Conservation (phyloP, 2,797 vertebrate species). For the Brachyalestes nurse region DNA sequence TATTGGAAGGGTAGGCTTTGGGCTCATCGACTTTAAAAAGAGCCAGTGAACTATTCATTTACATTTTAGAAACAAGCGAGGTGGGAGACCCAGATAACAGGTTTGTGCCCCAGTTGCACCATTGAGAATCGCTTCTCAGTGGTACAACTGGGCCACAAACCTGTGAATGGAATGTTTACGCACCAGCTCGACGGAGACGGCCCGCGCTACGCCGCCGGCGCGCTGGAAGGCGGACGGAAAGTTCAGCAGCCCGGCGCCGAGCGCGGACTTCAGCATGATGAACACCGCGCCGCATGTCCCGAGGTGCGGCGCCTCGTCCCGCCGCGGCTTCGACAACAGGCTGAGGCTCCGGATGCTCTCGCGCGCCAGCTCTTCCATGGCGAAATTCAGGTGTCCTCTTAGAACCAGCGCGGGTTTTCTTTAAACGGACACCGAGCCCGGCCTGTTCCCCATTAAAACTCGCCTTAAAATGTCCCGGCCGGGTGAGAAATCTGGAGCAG, state of each 20-base stretch:
- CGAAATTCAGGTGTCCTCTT: neutral
- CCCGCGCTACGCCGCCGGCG: conserved; percentile 84
- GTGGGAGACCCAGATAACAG: no score
- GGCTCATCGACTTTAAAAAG: no score
- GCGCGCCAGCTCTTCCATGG: conserved; percentile 83
- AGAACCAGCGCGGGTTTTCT: neutral
- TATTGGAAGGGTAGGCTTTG: no score
- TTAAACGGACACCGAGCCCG: neutral
- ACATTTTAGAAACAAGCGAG: no score
- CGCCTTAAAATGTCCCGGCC: conserved; percentile 66
- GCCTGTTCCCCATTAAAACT: conserved; percentile 51
- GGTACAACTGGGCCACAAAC: no score
- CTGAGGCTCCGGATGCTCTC: conserved; percentile 81
- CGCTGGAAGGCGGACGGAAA: conserved; percentile 94
- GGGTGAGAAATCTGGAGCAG: conserved; percentile 71
- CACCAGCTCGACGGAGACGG: conserved; percentile 90
- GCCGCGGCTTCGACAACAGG: conserved; percentile 75
- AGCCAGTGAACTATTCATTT: no score
- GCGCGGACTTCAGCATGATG: conserved; percentile 92
- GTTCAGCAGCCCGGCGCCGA: conserved; percentile 93
- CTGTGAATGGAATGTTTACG: no score
- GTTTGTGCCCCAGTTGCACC: no score
- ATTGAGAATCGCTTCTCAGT: no score
- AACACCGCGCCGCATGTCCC: conserved; percentile 88
- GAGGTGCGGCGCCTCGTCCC: conserved; percentile 68